Evolutionary conservation across 37 sponge, comb jelly and placozoan species (phyloP), one percentile per base, ranked within the genome.

Genomic region (Haliclona indistincta): DNA sequence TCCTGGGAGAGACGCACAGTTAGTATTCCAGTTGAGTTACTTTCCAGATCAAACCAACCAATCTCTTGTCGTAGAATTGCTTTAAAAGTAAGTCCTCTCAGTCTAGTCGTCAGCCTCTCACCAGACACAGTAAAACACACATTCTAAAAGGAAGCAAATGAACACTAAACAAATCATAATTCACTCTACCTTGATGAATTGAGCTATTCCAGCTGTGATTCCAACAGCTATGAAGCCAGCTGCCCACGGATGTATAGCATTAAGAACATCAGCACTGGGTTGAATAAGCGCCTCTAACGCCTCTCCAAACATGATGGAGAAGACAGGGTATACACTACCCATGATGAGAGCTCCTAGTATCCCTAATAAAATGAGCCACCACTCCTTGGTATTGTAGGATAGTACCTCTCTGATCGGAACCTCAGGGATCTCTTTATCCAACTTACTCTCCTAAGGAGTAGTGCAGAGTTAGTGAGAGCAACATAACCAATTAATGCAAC

Each of bases 21-120:
- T 3, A 91, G 77, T 29, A 88, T 88, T 34, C 88, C 93, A 25
- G 84, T 81, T 22, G 81, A 70, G 64, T 87, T 80, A 38, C 49
- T 38, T 38, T 79, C 77, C 29, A 70, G 42, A 58, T 91, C 93
- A 79, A 83, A 91, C 79, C 70, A 91, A 44, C 75, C 88, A 44
- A 87, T 77, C 30, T 91, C 83, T 71, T 86, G 88, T 1, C 76
- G 22, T 47, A 87, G 53, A 30, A 87, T 80, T 22, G 88, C 76
- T 29, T 67, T 81, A 70, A 87, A 87, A 4, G 76, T 19, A 45
- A 8, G 0, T 13, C 38, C 51, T 30, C 88, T 54, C 63, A 87
- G 44, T 32, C 88, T 43, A 3, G 81, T 63, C 15, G 88, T 87
- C 43, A 87, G 73, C 20, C 41, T 39, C 43, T 74, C 81, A 55